Base-by-base conservation (phyloP, 2,888 invertebrate genomes). In the Drosophila picticornis region DNA sequence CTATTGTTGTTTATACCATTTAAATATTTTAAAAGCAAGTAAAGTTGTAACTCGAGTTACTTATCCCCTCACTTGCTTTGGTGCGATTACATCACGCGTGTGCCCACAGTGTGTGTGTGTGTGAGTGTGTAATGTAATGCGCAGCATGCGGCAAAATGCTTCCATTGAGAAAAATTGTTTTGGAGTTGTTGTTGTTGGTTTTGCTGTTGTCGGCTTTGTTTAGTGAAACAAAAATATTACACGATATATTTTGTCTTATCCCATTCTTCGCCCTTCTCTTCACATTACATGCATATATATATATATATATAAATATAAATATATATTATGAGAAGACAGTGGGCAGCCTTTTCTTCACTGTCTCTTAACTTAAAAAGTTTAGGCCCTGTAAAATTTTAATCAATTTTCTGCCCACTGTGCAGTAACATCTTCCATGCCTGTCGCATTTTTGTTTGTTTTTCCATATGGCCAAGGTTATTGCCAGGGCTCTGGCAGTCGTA, bases 31-130 rank as follows among this genome's bases (percentile, higher is more conserved):
- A 62, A 80, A 81, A 77, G 76, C 69, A 66, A 74, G 58, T 60
- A 68, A 74, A 75, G 88, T 59, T 77, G 88, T 87, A 89, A 87
- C 85, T 87, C 80, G 67, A 78, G 90, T 84, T 89, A 81, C 84
- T 87, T 81, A 84, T 81, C 80, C 80, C 58, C 81, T 64, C 16
- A 53, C 73, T 79, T 59, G 63, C 81, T 79, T 90, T 86, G 83
- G 81, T 52, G 79, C 63, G 75, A 76, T 87, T 87, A 87, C 86
- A 81, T 87, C 90, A 87, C 71, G 64, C 46, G 50, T 62, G 34
- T 53, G 63, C 29, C 31, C 25, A 53, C 53, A 50, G 55, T 59
- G 51, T 59, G 19, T 58, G 52, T 46, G 29, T 19, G 48, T 56
- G 16, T 31, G 36, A 48, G 38, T 53, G 52, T 34, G 52, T 52